Evolutionary conservation across 2,113 vertebrate genomes (phyloP).

Genomic region (Solenodon paradoxus): DNA sequence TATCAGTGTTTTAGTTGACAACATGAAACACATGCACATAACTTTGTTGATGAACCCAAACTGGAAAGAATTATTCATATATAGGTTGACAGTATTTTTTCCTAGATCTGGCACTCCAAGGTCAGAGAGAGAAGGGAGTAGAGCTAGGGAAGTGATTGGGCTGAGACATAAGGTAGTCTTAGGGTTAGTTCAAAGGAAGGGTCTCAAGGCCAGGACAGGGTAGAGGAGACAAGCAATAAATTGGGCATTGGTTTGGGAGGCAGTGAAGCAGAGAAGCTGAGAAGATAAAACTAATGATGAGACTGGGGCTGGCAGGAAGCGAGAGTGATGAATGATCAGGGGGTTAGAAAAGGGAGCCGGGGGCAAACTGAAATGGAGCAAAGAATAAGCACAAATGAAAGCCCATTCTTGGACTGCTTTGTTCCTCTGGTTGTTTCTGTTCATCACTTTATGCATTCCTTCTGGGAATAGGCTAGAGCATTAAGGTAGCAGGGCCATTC

Average conservation of each 20-base stretch:
- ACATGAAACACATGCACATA: constrained; percentile 24
- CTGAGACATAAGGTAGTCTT: constrained; percentile 44
- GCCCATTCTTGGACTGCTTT: not conserved
- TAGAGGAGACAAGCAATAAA: constrained; percentile 60
- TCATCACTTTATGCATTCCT: not conserved
- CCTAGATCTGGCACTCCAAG: not conserved
- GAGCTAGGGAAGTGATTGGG: constrained; percentile 3
- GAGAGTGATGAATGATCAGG: constrained; percentile 52
- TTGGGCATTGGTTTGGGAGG: constrained; percentile 50
- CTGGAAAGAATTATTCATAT: constrained; percentile 34
- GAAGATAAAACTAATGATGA: constrained; percentile 65
- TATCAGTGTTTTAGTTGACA: constrained; percentile 26
- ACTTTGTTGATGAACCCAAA: constrained; percentile 13
- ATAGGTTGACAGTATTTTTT: constrained; percentile 29
- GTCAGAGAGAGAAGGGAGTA: constrained; percentile 31
- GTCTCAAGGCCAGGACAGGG: constrained; percentile 41
- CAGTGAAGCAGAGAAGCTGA: constrained; percentile 54
- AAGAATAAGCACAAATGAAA: constrained; percentile 24
- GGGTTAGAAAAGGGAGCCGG: constrained; percentile 41
- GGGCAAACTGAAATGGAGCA: not conserved
- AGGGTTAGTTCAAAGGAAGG: constrained; percentile 60
- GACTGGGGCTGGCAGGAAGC: constrained; percentile 54
- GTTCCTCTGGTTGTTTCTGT: constrained; percentile 14
- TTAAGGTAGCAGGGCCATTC: not conserved
- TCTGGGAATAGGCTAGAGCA: not conserved